Evolutionary conservation across 2,888 invertebrate species (phyloP).

Genomic region (Miltochrista miniata): DNA sequence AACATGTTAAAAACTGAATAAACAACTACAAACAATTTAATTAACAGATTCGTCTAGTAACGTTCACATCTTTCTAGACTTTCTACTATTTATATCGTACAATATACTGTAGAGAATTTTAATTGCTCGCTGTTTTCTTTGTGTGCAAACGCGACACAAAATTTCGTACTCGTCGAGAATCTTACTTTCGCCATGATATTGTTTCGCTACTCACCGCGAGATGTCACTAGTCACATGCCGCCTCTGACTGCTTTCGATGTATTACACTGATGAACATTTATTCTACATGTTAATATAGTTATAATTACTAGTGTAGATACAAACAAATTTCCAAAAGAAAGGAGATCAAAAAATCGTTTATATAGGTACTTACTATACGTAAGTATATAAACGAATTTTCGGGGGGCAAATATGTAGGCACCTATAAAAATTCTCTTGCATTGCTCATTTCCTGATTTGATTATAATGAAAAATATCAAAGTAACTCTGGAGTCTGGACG

Average conservation of each 20-base stretch:
- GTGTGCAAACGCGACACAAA: conserved; percentile 15
- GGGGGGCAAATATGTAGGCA: too few relatives aligned
- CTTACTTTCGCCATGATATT: conserved; percentile 18
- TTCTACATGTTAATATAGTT: too few relatives aligned
- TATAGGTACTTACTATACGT: too few relatives aligned
- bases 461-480: not conserved
- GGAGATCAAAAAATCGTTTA: too few relatives aligned
- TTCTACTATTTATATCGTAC: conserved; percentile 26
- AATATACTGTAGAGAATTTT: conserved; percentile 27
- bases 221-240: conserved; percentile 26
- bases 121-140: conserved; percentile 22
- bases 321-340: too few relatives aligned
- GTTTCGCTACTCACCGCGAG: conserved; percentile 35
- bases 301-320: too few relatives aligned
- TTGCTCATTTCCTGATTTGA: too few relatives aligned
- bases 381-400: too few relatives aligned
- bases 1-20: too few relatives aligned
- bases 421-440: too few relatives aligned
- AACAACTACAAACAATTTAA: not conserved
- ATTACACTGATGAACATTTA: too few relatives aligned
- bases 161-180: not conserved
- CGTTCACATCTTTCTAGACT: conserved; percentile 21
- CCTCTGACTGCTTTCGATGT: not conserved
- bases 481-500: too few relatives aligned
- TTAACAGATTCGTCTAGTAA: conserved; percentile 10